Conservation (phyloP, 2,113 vertebrate species). For the Microtus oregoni region DNA sequence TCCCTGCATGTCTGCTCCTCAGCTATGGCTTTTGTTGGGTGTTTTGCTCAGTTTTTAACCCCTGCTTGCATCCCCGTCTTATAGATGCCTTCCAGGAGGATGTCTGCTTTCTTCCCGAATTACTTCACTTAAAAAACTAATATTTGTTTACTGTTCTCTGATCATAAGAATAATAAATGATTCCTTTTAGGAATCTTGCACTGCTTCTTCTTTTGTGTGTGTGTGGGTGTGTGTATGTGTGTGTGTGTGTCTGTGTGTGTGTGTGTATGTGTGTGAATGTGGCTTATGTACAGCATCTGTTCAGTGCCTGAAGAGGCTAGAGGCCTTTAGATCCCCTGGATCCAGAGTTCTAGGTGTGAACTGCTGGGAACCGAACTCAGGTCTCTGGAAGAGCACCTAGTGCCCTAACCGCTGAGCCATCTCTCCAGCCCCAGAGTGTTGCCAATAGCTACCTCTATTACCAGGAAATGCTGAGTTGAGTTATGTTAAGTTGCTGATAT, state of each 20-base stretch:
- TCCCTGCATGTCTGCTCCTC: conserved; percentile 56
- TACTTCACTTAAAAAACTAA: conserved; percentile 58
- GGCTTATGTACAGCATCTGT: too few species aligned
- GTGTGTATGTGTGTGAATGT: not conserved
- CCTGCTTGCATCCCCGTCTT: not conserved
- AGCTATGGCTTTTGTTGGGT: conserved; percentile 38
- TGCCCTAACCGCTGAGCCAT: not conserved
- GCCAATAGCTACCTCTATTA: not conserved
- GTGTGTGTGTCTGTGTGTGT: too few species aligned
- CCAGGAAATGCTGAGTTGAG: not conserved
- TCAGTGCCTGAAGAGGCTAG: not conserved
- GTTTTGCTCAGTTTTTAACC: conserved; percentile 48
- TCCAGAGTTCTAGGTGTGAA: not conserved
- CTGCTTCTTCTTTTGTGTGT: not conserved
- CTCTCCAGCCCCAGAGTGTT: not conserved
- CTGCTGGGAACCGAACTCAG: not conserved
- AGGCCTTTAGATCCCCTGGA: not conserved
- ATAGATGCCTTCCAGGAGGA: conserved; percentile 25
- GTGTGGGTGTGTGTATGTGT: too few species aligned
- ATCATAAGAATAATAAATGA: conserved; percentile 32
- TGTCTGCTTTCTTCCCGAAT: conserved; percentile 60
- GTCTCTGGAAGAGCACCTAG: not conserved
- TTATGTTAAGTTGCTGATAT: not conserved
- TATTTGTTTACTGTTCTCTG: conserved; percentile 65
- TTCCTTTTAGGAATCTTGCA: conserved; percentile 40